These are phyloP conservation scores for Threskiornis aethiopicus DNA, from an alignment of 2,797 vertebrate species.

Conservation along the genomic window DNA sequence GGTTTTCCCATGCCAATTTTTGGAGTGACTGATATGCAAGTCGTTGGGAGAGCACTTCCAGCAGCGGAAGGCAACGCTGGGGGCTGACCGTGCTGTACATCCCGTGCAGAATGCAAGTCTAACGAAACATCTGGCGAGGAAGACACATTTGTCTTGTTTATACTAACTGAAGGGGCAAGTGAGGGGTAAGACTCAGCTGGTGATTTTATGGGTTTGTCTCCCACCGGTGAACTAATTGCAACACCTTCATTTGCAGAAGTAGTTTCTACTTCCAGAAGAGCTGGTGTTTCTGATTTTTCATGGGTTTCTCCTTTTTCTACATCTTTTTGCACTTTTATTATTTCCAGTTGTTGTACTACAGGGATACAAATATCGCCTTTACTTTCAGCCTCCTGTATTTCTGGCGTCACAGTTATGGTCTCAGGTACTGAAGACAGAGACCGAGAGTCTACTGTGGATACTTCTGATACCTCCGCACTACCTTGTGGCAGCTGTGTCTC, in stretches of 20 bases:
- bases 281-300: constrained; percentile 55
- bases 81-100: constrained; percentile 61
- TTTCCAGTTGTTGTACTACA: constrained; percentile 61
- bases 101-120: constrained; percentile 77
- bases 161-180: constrained; percentile 18
- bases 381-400: constrained; percentile 9
- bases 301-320: constrained; percentile 56
- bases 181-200: constrained; percentile 68
- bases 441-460: constrained; percentile 30
- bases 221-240: constrained; percentile 75
- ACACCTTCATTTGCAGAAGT: constrained; percentile 74
- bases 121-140: constrained; percentile 61
- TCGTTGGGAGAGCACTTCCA: constrained; percentile 79
- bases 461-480: not conserved
- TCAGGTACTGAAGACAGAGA: constrained; percentile 1
- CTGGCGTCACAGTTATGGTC: constrained; percentile 4
- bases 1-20: constrained; percentile 99
- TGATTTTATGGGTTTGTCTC: constrained; percentile 80
- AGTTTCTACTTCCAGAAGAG: constrained; percentile 73
- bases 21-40: constrained; percentile 89
- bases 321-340: constrained; percentile 59
- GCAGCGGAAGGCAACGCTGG: constrained; percentile 55
- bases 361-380: constrained; percentile 20
- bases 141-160: constrained; percentile 62
- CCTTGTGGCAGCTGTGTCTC: not conserved